phyloP scores from a whole-genome alignment of 2,888 invertebrate genomes.

The Eupelmus urozonus region DNA sequence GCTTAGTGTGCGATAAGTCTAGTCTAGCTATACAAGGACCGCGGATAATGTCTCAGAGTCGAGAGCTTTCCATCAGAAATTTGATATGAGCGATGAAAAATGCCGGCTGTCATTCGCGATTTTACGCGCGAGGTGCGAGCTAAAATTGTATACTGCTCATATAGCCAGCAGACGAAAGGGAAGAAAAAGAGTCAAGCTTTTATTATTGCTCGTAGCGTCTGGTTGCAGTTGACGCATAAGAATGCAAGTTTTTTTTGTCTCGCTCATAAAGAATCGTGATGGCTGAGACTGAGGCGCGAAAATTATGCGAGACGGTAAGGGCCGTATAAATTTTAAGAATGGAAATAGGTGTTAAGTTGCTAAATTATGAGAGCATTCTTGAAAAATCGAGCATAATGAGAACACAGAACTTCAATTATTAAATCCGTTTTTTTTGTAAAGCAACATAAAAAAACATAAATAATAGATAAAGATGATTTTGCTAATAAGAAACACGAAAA shows the following conservation, averaged over 20 bases:
- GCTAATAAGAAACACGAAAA: no score
- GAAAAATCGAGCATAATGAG: no score
- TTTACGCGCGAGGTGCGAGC: neutral
- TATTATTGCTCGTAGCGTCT: neutral
- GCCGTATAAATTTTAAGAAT: no score
- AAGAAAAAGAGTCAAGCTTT: neutral
- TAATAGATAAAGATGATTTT: no score
- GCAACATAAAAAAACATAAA: no score
- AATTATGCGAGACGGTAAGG: no score
- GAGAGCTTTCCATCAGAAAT: neutral
- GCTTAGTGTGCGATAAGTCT: constrained; percentile 28
- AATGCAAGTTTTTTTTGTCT: neutral
- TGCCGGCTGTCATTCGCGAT: no score
- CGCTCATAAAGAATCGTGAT: neutral
- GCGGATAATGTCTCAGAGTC: neutral
- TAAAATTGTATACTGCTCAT: no score
- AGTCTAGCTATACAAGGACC: constrained; percentile 68
- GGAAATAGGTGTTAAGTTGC: no score
- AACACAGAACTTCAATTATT: no score
- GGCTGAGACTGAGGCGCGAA: neutral
- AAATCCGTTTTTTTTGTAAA: no score
- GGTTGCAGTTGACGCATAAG: neutral
- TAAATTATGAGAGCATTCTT: no score
- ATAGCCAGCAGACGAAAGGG: neutral
- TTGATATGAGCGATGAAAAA: neutral